Base-by-base conservation (phyloP, 2,888 invertebrate genomes). In the Melanchra persicariae region DNA sequence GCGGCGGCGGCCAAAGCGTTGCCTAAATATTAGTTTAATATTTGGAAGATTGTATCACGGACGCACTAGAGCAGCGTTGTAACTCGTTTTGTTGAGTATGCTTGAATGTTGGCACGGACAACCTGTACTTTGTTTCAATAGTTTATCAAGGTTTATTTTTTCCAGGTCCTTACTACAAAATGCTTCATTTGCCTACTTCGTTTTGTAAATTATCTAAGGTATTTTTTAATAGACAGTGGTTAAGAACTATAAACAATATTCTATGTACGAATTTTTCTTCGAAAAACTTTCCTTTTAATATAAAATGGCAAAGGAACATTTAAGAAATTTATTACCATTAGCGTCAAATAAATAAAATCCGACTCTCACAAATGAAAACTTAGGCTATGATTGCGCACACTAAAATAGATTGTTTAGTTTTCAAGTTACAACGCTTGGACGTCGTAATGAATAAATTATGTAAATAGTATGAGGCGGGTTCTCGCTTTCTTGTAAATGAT, bases 11-110 rank as follows among this genome's bases (percentile, higher is more conserved):
- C 93, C 95, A 96, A 96, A 96, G 95, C 94, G 93, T 95, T 96
- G 94, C 95, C 96, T 95, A 96, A 95, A 96, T 96, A 96, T 96
- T 95, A 95, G 95, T 95, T 95, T 95, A 95, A 95, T 95, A 94
- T 95, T 95, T 94, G 90, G 91, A 86, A 94, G 95, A 95, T 96
- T 90, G 91, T 94, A 95, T 95, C 95, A 90, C 84, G 71, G 83
- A 81, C 82, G 89, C 85, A 88, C 61, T 82, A 69, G 87, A 87
- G 86, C 73, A 92, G 79, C 78, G 83, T 88, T 91, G 92, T 85
- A 94, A 85, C 93, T 92, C 80, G 81, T 62, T 75, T 79, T 70
- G 59, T 63, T 60, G 34, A 10, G 19, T 10, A 58, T 7, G 17
- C 19, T 64, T 52, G 6, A 10, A 49, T 40, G 22, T 30, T 40